Evolutionary conservation across 1,140 invertebrate genomes (phyloP).

Genomic region (Myzus persicae): DNA sequence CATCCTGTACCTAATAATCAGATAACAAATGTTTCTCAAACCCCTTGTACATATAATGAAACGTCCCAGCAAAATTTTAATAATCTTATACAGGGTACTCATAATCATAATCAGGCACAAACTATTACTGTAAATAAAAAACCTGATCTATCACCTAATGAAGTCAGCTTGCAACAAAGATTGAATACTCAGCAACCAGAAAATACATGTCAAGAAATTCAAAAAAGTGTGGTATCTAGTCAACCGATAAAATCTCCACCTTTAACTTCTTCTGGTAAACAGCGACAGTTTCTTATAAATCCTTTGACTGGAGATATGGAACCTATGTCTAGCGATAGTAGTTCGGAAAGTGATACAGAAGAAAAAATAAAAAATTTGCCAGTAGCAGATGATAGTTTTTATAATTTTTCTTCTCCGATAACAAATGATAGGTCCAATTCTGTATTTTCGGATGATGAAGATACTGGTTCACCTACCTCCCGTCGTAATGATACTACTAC

Average conservation of each 20-base stretch:
- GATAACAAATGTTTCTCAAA: conserved; percentile 33
- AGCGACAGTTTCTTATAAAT: conserved; percentile 83
- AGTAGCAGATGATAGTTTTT: conserved; percentile 65
- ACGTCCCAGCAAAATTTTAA: conserved; percentile 48
- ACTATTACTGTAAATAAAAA: conserved; percentile 53
- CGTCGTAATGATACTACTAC: conserved; percentile 68
- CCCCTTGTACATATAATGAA: conserved; percentile 32
- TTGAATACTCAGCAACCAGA: conserved; percentile 15
- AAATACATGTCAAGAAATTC: conserved; percentile 44
- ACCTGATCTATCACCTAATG: conserved; percentile 41
- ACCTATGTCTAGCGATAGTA: conserved; percentile 76
- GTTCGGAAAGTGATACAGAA: conserved; percentile 66
- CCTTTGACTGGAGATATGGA: conserved; percentile 86
- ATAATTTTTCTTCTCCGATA: conserved; percentile 67
- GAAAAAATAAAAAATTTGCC: conserved; percentile 61
- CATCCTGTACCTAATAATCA: conserved; percentile 54
- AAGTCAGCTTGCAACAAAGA: conserved; percentile 20
- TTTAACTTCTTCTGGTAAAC: conserved; percentile 64
- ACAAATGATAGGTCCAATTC: conserved; percentile 70
- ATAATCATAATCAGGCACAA: conserved; percentile 44
- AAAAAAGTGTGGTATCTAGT: conserved; percentile 58
- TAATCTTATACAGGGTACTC: conserved; percentile 56
- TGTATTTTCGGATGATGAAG: conserved; percentile 67
- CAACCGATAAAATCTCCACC: conserved; percentile 55
- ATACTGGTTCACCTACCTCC: conserved; percentile 61